Percentiles rank a stretch among this genome's conserved stretches.
phyloP scores from a whole-genome alignment of 1,140 invertebrate genomes.

The Acromyrmex echinatior region DNA sequence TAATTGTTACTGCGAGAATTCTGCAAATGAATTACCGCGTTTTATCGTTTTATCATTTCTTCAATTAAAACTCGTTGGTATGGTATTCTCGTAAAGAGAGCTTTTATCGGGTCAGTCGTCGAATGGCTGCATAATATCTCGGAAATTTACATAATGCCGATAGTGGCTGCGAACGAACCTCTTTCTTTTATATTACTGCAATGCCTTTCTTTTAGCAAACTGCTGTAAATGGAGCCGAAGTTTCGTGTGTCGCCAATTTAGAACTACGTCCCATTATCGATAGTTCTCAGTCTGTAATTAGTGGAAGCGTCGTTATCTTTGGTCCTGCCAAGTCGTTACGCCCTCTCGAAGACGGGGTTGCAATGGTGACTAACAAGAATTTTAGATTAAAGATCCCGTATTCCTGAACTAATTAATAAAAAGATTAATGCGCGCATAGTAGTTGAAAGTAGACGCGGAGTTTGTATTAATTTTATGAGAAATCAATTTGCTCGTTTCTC shows the following conservation, averaged over 20 bases:
- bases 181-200: constrained; percentile 53
- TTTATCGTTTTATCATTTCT: constrained; percentile 59
- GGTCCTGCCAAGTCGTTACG: constrained; percentile 13
- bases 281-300: constrained; percentile 68
- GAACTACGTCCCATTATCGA: constrained; percentile 62
- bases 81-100: constrained; percentile 13
- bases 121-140: constrained; percentile 60
- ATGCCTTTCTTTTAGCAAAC: constrained; percentile 35
- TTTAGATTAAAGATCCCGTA: constrained; percentile 43
- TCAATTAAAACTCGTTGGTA: constrained; percentile 49
- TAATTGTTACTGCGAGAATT: constrained; percentile 29
- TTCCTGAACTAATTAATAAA: constrained; percentile 44
- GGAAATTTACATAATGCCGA: constrained; percentile 63
- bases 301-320: constrained; percentile 44
- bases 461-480: constrained; percentile 29
- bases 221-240: constrained; percentile 63
- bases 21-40: constrained; percentile 43
- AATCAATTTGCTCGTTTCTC: constrained; percentile 36
- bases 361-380: constrained; percentile 43
- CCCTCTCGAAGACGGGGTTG: constrained; percentile 11
- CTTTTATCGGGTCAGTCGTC: constrained; percentile 56
- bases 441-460: constrained; percentile 11
- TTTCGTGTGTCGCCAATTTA: constrained; percentile 66
- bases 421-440: constrained; percentile 37
- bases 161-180: constrained; percentile 38